These are phyloP conservation scores for Pollachius pollachius DNA, from an alignment of 2,113 vertebrate genomes.

Conservation along the genomic window DNA sequence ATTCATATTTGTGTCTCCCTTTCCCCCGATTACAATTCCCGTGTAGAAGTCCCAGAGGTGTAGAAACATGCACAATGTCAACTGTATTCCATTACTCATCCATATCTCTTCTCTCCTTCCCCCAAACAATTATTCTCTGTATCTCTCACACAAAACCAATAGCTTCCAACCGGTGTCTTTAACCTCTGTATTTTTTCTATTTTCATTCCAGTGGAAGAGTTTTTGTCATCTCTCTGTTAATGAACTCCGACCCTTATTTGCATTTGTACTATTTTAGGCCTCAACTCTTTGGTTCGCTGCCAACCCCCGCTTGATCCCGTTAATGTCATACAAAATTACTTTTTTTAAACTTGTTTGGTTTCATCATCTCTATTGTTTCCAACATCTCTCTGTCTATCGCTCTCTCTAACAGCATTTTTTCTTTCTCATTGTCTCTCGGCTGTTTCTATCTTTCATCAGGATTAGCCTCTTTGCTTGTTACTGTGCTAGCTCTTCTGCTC, in stretches of 20 bases:
- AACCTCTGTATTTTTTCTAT: neutral
- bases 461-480: conserved; percentile 57
- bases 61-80: neutral
- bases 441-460: conserved; percentile 59
- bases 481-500: conserved; percentile 34
- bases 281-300: neutral
- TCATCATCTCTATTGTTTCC: conserved; percentile 5
- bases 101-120: neutral
- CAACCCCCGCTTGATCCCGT: too few species aligned
- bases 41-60: neutral
- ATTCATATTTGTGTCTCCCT: too few species aligned
- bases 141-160: neutral
- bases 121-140: neutral
- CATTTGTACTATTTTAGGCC: neutral
- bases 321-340: too few species aligned
- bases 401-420: conserved; percentile 17
- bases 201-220: neutral
- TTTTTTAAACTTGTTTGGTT: neutral
- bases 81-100: conserved; percentile 12
- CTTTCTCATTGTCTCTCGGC: conserved; percentile 38
- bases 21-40: too few species aligned
- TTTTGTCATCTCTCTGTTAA: neutral
- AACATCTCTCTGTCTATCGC: neutral
- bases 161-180: neutral
- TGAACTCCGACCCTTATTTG: neutral